Evolutionary conservation across 2,888 invertebrate species (phyloP).

Genomic region (Galerucella pusilla): DNA sequence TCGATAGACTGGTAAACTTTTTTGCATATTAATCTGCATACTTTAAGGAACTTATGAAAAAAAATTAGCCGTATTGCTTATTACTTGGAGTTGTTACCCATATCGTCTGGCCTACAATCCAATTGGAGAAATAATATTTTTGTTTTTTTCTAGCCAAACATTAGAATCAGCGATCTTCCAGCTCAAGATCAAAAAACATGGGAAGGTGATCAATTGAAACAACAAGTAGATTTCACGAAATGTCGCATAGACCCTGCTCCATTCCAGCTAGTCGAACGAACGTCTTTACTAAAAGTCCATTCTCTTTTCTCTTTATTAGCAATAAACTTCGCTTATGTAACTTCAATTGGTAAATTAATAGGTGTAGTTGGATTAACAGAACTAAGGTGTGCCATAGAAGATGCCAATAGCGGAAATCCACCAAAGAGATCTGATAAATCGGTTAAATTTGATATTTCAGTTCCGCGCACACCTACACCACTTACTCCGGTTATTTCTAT

Average conservation of each 20-base stretch:
- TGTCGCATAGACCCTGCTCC: constrained; percentile 95
- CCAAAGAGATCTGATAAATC: constrained; percentile 56
- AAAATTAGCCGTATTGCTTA: too few relatives aligned
- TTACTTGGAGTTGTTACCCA: too few relatives aligned
- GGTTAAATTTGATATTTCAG: constrained; percentile 11
- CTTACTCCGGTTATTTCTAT: constrained; percentile 19
- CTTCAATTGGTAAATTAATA: constrained; percentile 90
- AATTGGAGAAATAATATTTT: not conserved
- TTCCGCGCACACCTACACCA: constrained; percentile 7
- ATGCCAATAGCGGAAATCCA: constrained; percentile 83
- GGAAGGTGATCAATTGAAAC: constrained; percentile 89
- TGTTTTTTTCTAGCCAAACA: constrained; percentile 71
- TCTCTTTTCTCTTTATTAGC: constrained; percentile 93
- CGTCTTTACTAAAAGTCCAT: constrained; percentile 83
- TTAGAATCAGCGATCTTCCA: constrained; percentile 91
- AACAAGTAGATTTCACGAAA: constrained; percentile 77
- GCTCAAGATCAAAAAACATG: constrained; percentile 88
- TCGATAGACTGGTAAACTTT: too few relatives aligned
- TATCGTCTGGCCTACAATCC: too few relatives aligned
- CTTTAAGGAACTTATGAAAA: too few relatives aligned
- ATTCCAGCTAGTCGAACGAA: constrained; percentile 93
- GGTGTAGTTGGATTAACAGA: constrained; percentile 97
- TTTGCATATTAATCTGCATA: too few relatives aligned
- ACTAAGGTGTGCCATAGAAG: constrained; percentile 88
- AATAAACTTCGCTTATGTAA: constrained; percentile 95